A percentile compares a stretch with the other conserved stretches of the same genome.
Evolutionary conservation across 1,140 invertebrate genomes (phyloP).

Genomic region (Drosophila yakuba): DNA sequence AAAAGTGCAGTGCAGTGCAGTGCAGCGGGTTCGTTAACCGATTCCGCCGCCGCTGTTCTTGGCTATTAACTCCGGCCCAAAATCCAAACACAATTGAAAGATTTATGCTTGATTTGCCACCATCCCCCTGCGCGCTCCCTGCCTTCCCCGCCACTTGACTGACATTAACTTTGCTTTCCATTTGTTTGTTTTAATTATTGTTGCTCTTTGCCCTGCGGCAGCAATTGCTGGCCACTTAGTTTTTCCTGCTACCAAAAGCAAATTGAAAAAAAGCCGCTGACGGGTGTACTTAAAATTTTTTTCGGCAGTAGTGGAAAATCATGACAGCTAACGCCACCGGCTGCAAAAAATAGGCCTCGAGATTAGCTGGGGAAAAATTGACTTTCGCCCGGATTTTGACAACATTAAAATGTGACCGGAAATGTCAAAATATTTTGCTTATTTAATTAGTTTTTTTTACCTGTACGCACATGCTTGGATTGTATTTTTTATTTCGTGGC

Average conservation of each 20-base stretch:
- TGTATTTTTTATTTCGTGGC: neutral
- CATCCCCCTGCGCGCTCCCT: slow-evolving; percentile 17
- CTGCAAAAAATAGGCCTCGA: slow-evolving; percentile 59
- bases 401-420: slow-evolving; percentile 52
- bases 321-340: slow-evolving; percentile 59
- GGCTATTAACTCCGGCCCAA: slow-evolving; percentile 71
- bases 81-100: slow-evolving; percentile 80
- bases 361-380: slow-evolving; percentile 60
- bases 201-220: slow-evolving; percentile 39
- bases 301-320: slow-evolving; percentile 30
- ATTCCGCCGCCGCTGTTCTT: slow-evolving; percentile 22
- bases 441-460: slow-evolving; percentile 1
- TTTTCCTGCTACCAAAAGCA: slow-evolving; percentile 55
- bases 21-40: slow-evolving; percentile 72
- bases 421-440: slow-evolving; percentile 61
- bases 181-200: slow-evolving; percentile 75
- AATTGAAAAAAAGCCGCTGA: slow-evolving; percentile 49
- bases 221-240: slow-evolving; percentile 74
- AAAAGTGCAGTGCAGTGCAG: slow-evolving; percentile 28
- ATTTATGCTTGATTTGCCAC: slow-evolving; percentile 71
- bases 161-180: slow-evolving; percentile 69
- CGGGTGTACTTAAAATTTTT: slow-evolving; percentile 79
- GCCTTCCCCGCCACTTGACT: slow-evolving; percentile 55
- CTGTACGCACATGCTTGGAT: no score
- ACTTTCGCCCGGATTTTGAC: slow-evolving; percentile 34